Base-by-base conservation (phyloP, 2,888 invertebrate genomes). In the Pemphredon lugubris region DNA sequence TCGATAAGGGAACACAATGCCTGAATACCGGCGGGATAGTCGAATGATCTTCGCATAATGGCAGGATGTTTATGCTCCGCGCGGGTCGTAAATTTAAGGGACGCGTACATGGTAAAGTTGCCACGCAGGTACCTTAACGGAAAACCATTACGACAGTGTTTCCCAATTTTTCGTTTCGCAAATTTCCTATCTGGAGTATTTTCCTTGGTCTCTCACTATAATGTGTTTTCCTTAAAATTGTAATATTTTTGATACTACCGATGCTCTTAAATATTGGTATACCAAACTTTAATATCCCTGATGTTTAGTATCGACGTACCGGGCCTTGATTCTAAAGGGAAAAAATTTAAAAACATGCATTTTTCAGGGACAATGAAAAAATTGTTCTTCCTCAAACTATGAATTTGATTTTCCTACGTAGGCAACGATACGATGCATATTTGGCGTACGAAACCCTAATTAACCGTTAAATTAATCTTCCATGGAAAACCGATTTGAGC, bases 81-180 rank as follows among this genome's bases (percentile, higher is more conserved):
- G 64, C 40, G 64, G 58, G 58, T 78, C 75, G 69, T 76, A 76
- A 76, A 76, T 78, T 78, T 61, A 74, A 65, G 54, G 64, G 48
- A 69, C 63, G 30, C 34, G 34, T 51, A 32, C 26, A 54, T 50
- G 60, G 60, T 74, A 74, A 68, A 54, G 53, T 69, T 61, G 68
- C 59, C 58, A 58, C 47, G 26, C 44, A 53, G 47, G 45, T 54
- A 57, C 51, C 67, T 63, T 48, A 78, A 63, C 47, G 67, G 68
- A 59, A 60, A 60, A 59, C 40, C 40, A 55, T 65, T 51, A 13
- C 6, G 16, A 16, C 61, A 71, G 71, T 71, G 71, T 55, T 34
- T 70, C 71, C 55, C 70, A 70, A 70, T 55, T 20, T 13, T 23
- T 4, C n/a, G n/a, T 26, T 9, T 13, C 7, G 11, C 4, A 11